Conservation (phyloP, 2,113 vertebrate genomes). For the Gymnogyps californianus region DNA sequence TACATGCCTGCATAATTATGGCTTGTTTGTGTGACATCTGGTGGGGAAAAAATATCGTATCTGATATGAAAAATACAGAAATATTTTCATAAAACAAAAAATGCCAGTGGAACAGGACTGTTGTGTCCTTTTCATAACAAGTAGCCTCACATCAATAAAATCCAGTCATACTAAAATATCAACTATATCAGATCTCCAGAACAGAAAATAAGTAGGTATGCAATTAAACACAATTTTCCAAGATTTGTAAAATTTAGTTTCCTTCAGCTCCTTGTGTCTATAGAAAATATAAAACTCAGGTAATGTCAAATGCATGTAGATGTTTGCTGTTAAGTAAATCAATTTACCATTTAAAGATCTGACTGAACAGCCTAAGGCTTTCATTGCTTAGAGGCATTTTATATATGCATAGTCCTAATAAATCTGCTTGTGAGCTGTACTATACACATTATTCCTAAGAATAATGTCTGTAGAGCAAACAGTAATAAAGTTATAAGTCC, state of each 20-base stretch:
- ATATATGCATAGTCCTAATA: not conserved
- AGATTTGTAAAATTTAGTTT: not conserved
- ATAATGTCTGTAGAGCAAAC: not conserved
- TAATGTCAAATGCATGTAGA: not conserved
- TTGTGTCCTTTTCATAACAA: not conserved
- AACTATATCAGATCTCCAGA: not conserved
- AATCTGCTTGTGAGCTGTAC: not conserved
- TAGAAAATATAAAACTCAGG: constrained; percentile 16
- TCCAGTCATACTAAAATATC: not conserved
- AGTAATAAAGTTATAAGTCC: not conserved
- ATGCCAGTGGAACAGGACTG: not conserved
- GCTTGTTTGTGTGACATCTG: constrained; percentile 24
- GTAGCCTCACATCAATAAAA: not conserved
- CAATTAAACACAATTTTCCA: constrained; percentile 24
- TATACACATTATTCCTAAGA: not conserved
- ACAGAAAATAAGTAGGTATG: constrained; percentile 3
- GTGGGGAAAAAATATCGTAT: constrained; percentile 17
- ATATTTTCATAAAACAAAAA: constrained; percentile 37
- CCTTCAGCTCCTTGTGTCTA: not conserved
- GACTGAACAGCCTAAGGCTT: not conserved
- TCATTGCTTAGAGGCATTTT: not conserved
- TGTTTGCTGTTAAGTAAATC: constrained; percentile 27
- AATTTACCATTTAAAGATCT: constrained; percentile 5
- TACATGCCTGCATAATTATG: not conserved
- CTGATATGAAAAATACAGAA: not conserved